These are phyloP conservation scores for Leptocoma aspasia DNA, from an alignment of 2,113 vertebrate genomes.

Conservation along the genomic window DNA sequence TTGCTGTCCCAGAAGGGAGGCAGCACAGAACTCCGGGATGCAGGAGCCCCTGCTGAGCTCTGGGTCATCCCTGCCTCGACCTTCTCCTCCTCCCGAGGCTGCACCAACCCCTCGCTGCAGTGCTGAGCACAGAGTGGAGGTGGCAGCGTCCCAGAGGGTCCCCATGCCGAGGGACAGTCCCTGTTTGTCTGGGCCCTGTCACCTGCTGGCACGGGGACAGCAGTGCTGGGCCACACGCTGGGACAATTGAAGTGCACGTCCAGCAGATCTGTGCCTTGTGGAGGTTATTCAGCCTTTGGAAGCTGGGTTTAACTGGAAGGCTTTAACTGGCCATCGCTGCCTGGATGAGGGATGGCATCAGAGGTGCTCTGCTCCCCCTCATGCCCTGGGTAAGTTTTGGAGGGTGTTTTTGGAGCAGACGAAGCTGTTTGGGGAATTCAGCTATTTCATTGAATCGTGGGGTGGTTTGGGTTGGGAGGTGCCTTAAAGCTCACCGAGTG, in stretches of 20 bases:
- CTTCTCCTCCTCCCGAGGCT: background rate
- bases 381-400: background rate
- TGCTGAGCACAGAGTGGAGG: rapidly evolving
- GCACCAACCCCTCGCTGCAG: background rate
- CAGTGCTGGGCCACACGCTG: rapidly evolving
- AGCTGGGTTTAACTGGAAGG: background rate
- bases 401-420: background rate
- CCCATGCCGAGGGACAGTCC: rapidly evolving
- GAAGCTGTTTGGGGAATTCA: background rate
- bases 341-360: background rate
- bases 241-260: background rate
- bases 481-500: background rate
- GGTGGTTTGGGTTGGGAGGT: background rate
- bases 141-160: background rate
- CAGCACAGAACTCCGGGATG: rapidly evolving
- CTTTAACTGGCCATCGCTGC: background rate
- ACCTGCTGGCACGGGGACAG: background rate
- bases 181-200: background rate
- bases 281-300: background rate
- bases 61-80: rapidly evolving
- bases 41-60: background rate
- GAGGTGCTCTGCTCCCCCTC: background rate
- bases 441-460: rapidly evolving
- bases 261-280: background rate
- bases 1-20: background rate